These are phyloP conservation scores for Cinclus mexicanus DNA, from an alignment of 2,113 vertebrate genomes.

Conservation along the genomic window DNA sequence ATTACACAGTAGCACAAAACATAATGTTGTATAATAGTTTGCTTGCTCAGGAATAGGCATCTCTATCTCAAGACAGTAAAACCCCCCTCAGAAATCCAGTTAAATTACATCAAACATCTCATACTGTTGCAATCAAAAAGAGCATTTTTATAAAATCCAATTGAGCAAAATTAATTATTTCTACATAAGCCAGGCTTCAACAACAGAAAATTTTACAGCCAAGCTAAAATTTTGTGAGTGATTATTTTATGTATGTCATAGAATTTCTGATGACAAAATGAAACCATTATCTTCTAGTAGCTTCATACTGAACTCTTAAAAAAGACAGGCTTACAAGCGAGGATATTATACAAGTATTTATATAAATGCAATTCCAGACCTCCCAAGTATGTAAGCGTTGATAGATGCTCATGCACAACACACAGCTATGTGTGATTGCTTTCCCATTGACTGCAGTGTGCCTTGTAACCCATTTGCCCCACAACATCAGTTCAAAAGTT, in stretches of 20 bases:
- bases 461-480: not conserved
- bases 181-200: not conserved
- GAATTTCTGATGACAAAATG: constrained; percentile 15
- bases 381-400: not conserved
- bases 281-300: not conserved
- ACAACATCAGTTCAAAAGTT: not conserved
- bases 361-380: not conserved
- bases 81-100: not conserved
- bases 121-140: not conserved
- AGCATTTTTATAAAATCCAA: constrained; percentile 25
- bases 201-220: not conserved
- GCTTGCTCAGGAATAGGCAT: not conserved
- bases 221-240: not conserved
- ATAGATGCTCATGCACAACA: not conserved
- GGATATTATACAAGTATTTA: not conserved
- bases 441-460: not conserved
- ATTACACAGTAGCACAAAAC: constrained; percentile 50
- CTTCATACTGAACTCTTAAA: not conserved
- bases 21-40: not conserved
- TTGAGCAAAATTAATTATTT: constrained; percentile 48
- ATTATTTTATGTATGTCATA: not conserved
- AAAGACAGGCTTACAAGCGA: not conserved
- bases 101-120: constrained; percentile 33
- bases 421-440: fast-evolving
- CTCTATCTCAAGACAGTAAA: constrained; percentile 26